Percentiles rank a stretch among this genome's conserved stretches.
Conservation (phyloP, 2,797 vertebrate genomes). For the Silurus lanzhouensis region DNA sequence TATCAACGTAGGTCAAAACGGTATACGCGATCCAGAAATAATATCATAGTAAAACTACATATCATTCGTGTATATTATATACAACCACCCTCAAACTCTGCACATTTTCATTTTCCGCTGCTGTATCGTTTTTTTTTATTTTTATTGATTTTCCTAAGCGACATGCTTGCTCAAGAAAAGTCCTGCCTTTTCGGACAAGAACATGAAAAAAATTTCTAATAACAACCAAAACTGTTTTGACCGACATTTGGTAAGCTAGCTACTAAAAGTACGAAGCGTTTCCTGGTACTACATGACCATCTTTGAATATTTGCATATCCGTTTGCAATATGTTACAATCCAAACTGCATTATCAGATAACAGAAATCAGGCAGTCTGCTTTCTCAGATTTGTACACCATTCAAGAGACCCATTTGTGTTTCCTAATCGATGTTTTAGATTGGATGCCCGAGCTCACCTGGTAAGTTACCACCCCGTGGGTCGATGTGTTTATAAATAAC, state of each 20-base stretch:
- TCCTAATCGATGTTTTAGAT: no score
- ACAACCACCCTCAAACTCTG: neutral
- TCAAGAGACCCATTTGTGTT: neutral
- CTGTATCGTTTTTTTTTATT: neutral
- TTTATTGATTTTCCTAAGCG: neutral
- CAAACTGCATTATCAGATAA: neutral
- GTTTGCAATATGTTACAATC: neutral
- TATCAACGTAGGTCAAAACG: no score
- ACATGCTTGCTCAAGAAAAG: neutral
- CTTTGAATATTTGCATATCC: neutral
- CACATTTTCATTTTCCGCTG: neutral
- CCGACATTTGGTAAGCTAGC: neutral
- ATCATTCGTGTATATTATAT: no score
- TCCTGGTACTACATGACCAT: neutral
- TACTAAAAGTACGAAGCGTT: no score
- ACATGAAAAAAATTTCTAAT: neutral
- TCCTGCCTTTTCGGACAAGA: neutral
- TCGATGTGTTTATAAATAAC: constrained; percentile 99
- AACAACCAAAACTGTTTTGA: neutral
- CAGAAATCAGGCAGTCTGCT: neutral
- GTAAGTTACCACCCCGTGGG: constrained; percentile 90
- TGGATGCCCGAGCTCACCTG: constrained; percentile 75
- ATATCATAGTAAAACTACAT: no score
- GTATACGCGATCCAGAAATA: no score
- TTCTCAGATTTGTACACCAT: neutral